Conservation (phyloP, 2,888 invertebrate genomes). For the Glaucopsyche alexis region DNA sequence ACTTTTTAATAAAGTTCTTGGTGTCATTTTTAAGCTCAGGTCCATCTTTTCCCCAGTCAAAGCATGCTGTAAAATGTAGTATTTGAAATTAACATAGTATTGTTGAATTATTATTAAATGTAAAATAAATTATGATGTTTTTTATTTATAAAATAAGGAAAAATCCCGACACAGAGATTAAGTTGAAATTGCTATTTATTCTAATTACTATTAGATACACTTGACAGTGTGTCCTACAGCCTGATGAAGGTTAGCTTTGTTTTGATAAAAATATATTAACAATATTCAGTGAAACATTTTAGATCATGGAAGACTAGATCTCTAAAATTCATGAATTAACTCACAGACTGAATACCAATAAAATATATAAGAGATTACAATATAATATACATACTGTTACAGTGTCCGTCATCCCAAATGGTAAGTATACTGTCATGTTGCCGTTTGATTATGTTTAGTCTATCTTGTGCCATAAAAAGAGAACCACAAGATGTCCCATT, state of each 20-base stretch:
- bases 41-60: slow-evolving; percentile 62
- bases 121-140: background rate
- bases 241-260: too few relatives aligned
- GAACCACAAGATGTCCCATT: slow-evolving; percentile 81
- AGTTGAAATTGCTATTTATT: too few relatives aligned
- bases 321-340: background rate
- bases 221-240: too few relatives aligned
- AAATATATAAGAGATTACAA: background rate
- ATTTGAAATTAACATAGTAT: background rate
- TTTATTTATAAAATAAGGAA: background rate
- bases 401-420: slow-evolving; percentile 82
- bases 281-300: too few relatives aligned
- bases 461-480: slow-evolving; percentile 80
- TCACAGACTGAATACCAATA: background rate
- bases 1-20: slow-evolving; percentile 67
- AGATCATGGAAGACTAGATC: too few relatives aligned
- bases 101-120: background rate
- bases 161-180: background rate
- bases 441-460: slow-evolving; percentile 80
- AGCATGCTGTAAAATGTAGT: slow-evolving; percentile 75
- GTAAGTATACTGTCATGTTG: slow-evolving; percentile 76
- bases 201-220: too few relatives aligned
- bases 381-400: slow-evolving; percentile 73
- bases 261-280: too few relatives aligned
- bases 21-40: slow-evolving; percentile 74